Evolutionary conservation across 1,140 invertebrate species (phyloP).

Genomic region (Anagrus nilaparvatae): DNA sequence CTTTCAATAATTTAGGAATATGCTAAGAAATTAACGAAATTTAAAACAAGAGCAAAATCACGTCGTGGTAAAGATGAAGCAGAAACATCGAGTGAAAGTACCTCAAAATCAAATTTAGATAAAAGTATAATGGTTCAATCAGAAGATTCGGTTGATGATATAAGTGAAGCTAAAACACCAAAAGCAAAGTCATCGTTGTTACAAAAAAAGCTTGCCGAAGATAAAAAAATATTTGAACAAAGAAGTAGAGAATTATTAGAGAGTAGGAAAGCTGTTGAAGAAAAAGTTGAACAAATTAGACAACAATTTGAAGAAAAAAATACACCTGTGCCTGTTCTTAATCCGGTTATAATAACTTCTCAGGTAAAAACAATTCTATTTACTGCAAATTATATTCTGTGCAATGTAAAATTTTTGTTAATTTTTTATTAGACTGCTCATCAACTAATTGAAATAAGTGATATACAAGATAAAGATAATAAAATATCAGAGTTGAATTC

Average conservation of each 20-base stretch:
- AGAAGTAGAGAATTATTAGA: slow-evolving; percentile 36
- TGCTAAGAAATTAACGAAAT: slow-evolving; percentile 35
- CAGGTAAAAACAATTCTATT: slow-evolving; percentile 21
- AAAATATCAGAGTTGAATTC: slow-evolving; percentile 40
- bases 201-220: slow-evolving; percentile 37
- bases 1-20: slow-evolving; percentile 29
- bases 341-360: slow-evolving; percentile 23
- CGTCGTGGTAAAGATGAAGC: slow-evolving; percentile 26
- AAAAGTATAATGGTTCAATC: slow-evolving; percentile 10
- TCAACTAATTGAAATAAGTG: slow-evolving; percentile 19
- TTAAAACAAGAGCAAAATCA: slow-evolving; percentile 36
- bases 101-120: slow-evolving; percentile 19
- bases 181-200: slow-evolving; percentile 37
- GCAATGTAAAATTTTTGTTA: slow-evolving; percentile 5
- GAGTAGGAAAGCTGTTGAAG: slow-evolving; percentile 36
- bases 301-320: slow-evolving; percentile 37
- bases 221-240: slow-evolving; percentile 38
- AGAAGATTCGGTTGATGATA: slow-evolving; percentile 26
- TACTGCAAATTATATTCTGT: neutral
- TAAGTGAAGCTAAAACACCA: slow-evolving; percentile 35
- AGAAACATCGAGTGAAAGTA: slow-evolving; percentile 23
- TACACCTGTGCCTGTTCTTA: slow-evolving; percentile 20
- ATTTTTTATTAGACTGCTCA: slow-evolving; percentile 21
- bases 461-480: slow-evolving; percentile 40
- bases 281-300: slow-evolving; percentile 38